Evolutionary conservation across 2,888 invertebrate species (phyloP).

Genomic region (Luperina testacea): DNA sequence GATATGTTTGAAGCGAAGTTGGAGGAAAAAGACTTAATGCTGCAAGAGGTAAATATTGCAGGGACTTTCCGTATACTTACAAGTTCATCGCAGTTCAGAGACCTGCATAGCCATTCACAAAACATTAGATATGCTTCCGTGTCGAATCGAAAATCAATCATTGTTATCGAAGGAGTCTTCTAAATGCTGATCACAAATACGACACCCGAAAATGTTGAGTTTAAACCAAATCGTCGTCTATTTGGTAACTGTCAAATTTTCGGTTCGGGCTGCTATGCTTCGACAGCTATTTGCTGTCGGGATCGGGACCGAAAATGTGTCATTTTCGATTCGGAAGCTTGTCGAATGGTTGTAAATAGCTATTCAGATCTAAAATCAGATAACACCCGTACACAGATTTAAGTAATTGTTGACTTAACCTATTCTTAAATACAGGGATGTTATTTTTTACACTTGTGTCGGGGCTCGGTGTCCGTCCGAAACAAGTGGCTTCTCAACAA

Average conservation of each 20-base stretch:
- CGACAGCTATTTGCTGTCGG: not conserved
- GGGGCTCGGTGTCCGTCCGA: not conserved
- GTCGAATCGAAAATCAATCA: not conserved
- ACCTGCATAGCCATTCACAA: not conserved
- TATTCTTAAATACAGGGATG: not conserved
- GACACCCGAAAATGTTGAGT: not conserved
- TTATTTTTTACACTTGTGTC: not conserved
- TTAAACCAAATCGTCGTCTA: not conserved
- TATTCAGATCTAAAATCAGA: not conserved
- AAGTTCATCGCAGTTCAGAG: not conserved
- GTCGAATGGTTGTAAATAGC: not conserved
- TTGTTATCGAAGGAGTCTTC: not conserved
- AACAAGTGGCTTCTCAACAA: not conserved
- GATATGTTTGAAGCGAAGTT: slow-evolving; percentile 92
- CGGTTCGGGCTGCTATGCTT: not conserved
- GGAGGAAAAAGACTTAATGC: slow-evolving; percentile 92
- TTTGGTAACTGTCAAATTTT: not conserved
- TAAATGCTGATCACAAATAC: not conserved
- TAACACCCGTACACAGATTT: not conserved
- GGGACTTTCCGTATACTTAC: not conserved
- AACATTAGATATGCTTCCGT: not conserved
- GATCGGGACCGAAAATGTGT: too few relatives aligned
- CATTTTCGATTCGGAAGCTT: not conserved
- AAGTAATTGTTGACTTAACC: not conserved
- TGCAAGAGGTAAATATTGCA: slow-evolving; percentile 79